Evolutionary conservation across 1,140 invertebrate genomes (phyloP), one percentile per base, ranked within the genome.

Genomic region (Penaeus chinensis): DNA sequence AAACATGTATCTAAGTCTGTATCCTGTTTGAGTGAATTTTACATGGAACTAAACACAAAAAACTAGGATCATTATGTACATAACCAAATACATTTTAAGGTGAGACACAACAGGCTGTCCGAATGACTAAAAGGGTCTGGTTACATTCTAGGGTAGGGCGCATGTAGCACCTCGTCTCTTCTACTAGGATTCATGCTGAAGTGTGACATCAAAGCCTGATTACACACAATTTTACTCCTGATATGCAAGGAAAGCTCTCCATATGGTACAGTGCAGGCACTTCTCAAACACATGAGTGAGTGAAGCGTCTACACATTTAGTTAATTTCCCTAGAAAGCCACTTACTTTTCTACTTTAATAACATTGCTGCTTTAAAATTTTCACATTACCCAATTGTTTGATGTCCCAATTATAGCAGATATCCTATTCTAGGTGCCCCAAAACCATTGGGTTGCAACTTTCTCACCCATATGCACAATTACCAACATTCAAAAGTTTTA

Each of bases 121-220:
- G 63, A 79, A 66, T 82, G 81, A 82, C 80, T 82, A 82, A 82
- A 82, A 82, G n/a, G 32, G 77, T 79, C 27, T 32, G 62, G 63
- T 82, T 82, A 82, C 81, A 69, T 66, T 82, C 81, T 82, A 82
- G 42, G n/a, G 81, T 65, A 22, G 81, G 62, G 65, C 65, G 81
- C 77, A 79, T 60, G 19, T 60, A 69, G 81, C 81, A 82, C 81
- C 81, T 82, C 37, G 42, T 79, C 77, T 82, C 63, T 69, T 82
- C 81, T 82, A 82, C 81, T 65, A 82, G 81, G 63, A 47, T 82
- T 69, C 54, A 66, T 24, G 65, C 81, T 65, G 47, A 82, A 47
- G 69, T 54, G 54, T 54, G 54, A 54, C 54, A 54, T 54, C 54
- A 54, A 54, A 54, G 8, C 54, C 54, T 54, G 54, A 54, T 54